Evolutionary conservation across 2,113 vertebrate species (phyloP).

Genomic region (Odontophorus gujanensis): DNA sequence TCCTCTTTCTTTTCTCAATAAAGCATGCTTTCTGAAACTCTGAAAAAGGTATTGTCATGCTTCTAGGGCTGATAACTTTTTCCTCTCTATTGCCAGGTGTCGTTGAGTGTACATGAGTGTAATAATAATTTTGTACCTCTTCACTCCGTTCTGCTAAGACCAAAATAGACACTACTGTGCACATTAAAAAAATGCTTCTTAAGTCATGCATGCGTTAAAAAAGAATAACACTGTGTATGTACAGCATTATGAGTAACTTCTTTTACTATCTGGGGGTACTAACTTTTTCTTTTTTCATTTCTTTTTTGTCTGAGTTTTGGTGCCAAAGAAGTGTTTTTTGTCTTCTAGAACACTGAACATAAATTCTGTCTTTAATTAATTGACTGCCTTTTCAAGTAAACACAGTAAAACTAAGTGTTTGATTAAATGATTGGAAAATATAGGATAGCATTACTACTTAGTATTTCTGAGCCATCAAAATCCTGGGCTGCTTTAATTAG

Average conservation of each 20-base stretch:
- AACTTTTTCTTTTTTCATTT: neutral
- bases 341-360: neutral
- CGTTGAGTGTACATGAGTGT: neutral
- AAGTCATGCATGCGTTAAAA: neutral
- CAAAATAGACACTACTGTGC: neutral
- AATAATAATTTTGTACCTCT: neutral
- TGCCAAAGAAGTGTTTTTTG: neutral
- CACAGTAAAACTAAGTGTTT: neutral
- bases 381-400: neutral
- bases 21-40: neutral
- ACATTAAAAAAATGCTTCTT: neutral
- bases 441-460: neutral
- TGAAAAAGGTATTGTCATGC: neutral
- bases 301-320: neutral
- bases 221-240: neutral
- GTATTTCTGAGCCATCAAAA: neutral
- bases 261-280: neutral
- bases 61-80: neutral
- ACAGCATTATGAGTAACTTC: neutral
- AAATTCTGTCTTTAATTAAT: neutral
- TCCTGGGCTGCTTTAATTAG: neutral
- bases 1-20: neutral
- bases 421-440: neutral
- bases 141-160: neutral
- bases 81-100: neutral